Evolutionary conservation across 2,797 vertebrate species (phyloP), one percentile per base, ranked within the genome.

Genomic region (Knipowitschia caucasica): DNA sequence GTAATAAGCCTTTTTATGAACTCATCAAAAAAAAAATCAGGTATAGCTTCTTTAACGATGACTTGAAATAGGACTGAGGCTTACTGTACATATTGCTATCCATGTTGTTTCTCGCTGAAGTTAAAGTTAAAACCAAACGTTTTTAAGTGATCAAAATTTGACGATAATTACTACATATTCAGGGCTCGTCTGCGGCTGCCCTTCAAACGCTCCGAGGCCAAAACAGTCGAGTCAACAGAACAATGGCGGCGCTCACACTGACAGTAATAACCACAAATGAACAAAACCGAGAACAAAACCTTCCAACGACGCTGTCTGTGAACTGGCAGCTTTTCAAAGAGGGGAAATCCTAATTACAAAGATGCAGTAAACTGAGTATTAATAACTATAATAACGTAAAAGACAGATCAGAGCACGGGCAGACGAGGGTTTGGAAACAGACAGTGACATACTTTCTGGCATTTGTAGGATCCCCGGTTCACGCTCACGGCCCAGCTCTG

Each of bases 381-480:
- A 88, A 89, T 88, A 89, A 89, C 84, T 76, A 90, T 89, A 86
- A 86, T 82, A 83, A 64, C 77, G 58, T 85, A 84, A 77, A 84
- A 81, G 80, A 81, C 62, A 66, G 73, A 77, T 76, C 73, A 89
- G 86, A 81, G 83, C 61, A 74, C 69, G 75, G 45, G 50, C 43
- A 73, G 75, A 59, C 73, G 78, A 69, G 81, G 52, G 46, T 50
- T 29, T 40, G 3, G 36, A 4, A 18, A 11, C 17, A 4, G 17
- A 36, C 11, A n/a, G 11, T 4, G 31, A n/a, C n/a, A n/a, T n/a
- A n/a, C n/a, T n/a, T n/a, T n/a, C n/a, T n/a, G n/a, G n/a, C n/a
- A n/a, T n/a, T n/a, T n/a, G n/a, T n/a, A n/a, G n/a, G n/a, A n/a
- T n/a, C n/a, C n/a, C n/a, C n/a, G n/a, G n/a, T n/a, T n/a, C n/a